Base-by-base conservation (phyloP, 1,140 invertebrate genomes). In the Myzus persicae region DNA sequence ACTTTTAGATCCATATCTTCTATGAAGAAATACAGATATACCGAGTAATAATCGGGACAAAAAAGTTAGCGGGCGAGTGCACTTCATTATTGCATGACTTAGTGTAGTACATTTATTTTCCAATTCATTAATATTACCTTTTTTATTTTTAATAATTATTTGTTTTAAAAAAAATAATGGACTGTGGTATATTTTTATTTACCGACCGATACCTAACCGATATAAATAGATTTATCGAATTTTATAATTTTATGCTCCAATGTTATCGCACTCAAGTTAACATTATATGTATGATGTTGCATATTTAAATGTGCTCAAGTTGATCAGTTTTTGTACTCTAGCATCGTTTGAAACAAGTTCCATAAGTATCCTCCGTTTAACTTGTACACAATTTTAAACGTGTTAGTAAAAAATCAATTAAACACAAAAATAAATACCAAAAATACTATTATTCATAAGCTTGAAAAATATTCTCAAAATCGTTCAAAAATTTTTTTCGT, bases 391-490 rank as follows among this genome's bases (percentile, higher is more conserved):
- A 18, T 48, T 48, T 48, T 24, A 42, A 42, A 24, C 5, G 14
- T 4, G 42, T 18, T 8, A 7, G 20, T 40, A 42, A 9, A n/a
- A 42, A 36, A 81, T 6, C 0, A 36, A 81, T 38, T 31, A 38
- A 84, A 20, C 4, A 84, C 2, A 84, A 42, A 54, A 90, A 48
- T 48, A 81, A 38, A 48, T 20, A 89, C 87, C 88, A 36, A 59
- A 90, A 26, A 90, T 51, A 2, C n/a, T 26, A 20, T 59, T 59
- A 24, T 51, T 54, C 51, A 90, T 40, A 8, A 90, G 22, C 20
- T 90, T 90, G 24, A 38, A 90, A 26, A 90, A 90, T 51, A 8
- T 90, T 90, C 22, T 90, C 48, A 24, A 90, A 90, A 2, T 90
- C 48, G 20, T 90, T 90, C 3, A 3, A 8, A 4, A 51, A n/a